phyloP scores from a whole-genome alignment of 2,888 invertebrate genomes.

The Coenonympha arcania region DNA sequence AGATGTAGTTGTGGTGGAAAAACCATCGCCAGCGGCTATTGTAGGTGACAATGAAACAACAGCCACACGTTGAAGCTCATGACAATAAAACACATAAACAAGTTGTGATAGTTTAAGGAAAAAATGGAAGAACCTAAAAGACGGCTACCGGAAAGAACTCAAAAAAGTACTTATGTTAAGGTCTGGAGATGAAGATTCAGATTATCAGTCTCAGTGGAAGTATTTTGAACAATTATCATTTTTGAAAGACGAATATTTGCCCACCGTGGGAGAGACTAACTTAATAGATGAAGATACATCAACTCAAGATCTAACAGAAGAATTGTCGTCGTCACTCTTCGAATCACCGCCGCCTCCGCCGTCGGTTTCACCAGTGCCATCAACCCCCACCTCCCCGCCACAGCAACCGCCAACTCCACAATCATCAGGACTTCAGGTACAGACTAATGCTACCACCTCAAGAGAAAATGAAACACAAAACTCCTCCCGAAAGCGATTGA shows the following conservation, averaged over 20 bases:
- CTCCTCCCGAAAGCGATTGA: too few relatives aligned
- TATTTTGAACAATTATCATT: constrained; percentile 16
- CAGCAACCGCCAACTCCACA: neutral
- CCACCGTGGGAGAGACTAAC: neutral
- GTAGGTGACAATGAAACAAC: too few relatives aligned
- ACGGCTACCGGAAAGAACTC: constrained; percentile 32
- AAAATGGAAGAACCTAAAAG: constrained; percentile 33
- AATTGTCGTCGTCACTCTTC: neutral
- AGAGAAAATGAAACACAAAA: too few relatives aligned
- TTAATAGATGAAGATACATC: neutral
- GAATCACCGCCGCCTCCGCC: neutral
- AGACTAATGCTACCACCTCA: too few relatives aligned
- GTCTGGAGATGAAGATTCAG: constrained; percentile 20
- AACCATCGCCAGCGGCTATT: too few relatives aligned
- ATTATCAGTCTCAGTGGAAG: constrained; percentile 20
- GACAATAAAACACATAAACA: too few relatives aligned
- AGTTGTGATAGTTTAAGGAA: constrained; percentile 30
- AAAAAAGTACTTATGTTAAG: constrained; percentile 22
- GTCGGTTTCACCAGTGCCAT: too few relatives aligned
- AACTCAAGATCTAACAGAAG: neutral
- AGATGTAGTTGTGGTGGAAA: too few relatives aligned
- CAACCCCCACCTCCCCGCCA: neutral
- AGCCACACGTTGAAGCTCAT: too few relatives aligned
- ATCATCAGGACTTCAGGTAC: too few relatives aligned
- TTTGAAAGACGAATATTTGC: neutral